Conservation (phyloP, 1,140 invertebrate genomes). For the Batillaria attramentaria region DNA sequence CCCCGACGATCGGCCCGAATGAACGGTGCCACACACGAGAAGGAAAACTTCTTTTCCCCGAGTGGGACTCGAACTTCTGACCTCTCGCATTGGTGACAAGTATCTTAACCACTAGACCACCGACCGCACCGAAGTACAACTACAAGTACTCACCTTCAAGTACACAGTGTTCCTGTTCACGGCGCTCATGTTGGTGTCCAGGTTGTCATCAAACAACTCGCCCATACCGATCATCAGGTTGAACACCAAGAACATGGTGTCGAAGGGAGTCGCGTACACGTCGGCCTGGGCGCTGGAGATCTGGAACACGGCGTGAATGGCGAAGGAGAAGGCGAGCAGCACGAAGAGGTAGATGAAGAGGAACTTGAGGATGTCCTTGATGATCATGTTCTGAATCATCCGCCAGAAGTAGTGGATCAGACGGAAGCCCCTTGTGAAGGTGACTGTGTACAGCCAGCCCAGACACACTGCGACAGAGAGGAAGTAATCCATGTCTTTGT, state of each 20-base stretch:
- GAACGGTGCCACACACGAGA: too few relatives aligned
- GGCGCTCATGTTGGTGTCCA: constrained; percentile 40
- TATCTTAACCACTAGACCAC: too few relatives aligned
- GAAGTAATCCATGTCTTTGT: constrained; percentile 55
- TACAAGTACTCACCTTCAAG: too few relatives aligned
- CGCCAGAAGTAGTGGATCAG: constrained; percentile 65
- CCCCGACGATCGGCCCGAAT: too few relatives aligned
- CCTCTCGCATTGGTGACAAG: too few relatives aligned
- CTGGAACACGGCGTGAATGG: constrained; percentile 59
- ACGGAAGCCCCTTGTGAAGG: constrained; percentile 63
- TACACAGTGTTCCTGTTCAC: constrained; percentile 42
- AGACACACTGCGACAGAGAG: constrained; percentile 55
- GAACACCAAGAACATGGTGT: constrained; percentile 58
- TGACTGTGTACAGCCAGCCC: constrained; percentile 63
- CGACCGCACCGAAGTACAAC: too few relatives aligned
- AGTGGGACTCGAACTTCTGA: too few relatives aligned
- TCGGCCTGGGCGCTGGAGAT: constrained; percentile 6
- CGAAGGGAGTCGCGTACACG: constrained; percentile 43
- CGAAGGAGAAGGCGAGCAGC: constrained; percentile 63
- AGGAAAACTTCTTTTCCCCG: too few relatives aligned
- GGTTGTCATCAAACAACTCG: constrained; percentile 52
- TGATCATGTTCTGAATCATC: constrained; percentile 65
- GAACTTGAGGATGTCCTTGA: constrained; percentile 61
- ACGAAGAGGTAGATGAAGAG: constrained; percentile 65
- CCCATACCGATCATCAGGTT: constrained; percentile 65